These are phyloP conservation scores for Montipora capricornis DNA, from an alignment of 64 coral and sea anemone genomes.

Conservation along the genomic window DNA sequence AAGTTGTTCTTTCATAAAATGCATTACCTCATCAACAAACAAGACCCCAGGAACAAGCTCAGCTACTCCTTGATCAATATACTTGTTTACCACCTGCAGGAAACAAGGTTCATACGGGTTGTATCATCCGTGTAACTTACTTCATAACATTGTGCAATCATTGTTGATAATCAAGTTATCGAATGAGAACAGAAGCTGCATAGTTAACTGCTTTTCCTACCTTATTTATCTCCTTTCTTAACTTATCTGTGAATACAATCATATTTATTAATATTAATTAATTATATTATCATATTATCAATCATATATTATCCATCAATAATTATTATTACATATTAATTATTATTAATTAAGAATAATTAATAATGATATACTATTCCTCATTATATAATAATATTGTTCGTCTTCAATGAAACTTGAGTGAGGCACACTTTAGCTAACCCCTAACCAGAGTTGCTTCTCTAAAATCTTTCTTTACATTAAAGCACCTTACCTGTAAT, in stretches of 20 bases:
- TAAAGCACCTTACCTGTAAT: slow-evolving; percentile 78
- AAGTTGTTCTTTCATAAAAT: background rate
- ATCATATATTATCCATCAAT: too few species aligned
- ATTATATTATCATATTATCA: too few species aligned
- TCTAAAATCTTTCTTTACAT: too few species aligned
- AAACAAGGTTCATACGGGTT: background rate
- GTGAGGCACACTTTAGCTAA: too few species aligned
- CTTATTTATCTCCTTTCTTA: slow-evolving; percentile 99
- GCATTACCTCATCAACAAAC: slow-evolving; percentile 93
- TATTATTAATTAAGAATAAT: too few species aligned
- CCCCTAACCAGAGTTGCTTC: too few species aligned
- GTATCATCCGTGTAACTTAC: background rate
- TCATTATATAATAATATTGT: too few species aligned
- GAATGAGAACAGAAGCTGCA: background rate
- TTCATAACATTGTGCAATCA: background rate
- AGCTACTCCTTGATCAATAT: slow-evolving; percentile 98
- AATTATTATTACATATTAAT: too few species aligned
- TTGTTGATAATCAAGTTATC: too few species aligned
- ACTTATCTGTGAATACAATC: slow-evolving; percentile 79
- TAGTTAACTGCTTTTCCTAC: background rate
- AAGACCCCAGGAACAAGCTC: slow-evolving; percentile 98
- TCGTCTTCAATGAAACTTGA: too few species aligned
- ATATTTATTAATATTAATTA: too few species aligned
- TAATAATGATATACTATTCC: too few species aligned
- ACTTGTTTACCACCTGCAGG: slow-evolving; percentile 94